These are phyloP conservation scores for Forbesichthys agassizii DNA, from an alignment of 2,113 vertebrate genomes.

Conservation along the genomic window DNA sequence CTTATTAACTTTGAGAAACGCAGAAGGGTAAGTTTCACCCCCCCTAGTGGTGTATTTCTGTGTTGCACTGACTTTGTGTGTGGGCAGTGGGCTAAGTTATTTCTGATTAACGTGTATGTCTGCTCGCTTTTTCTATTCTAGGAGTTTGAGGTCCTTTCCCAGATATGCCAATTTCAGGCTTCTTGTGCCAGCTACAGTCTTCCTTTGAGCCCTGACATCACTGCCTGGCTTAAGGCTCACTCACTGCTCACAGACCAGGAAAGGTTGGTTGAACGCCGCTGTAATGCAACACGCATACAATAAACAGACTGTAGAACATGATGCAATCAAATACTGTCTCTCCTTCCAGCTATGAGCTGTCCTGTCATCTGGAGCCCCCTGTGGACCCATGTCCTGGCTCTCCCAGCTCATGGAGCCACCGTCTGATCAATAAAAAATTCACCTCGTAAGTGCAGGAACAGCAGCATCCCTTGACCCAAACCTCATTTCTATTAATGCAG, in stretches of 20 bases:
- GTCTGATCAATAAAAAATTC: constrained; percentile 81
- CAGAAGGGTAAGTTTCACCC: constrained; percentile 79
- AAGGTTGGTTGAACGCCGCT: constrained; percentile 71
- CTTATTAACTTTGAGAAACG: constrained; percentile 92
- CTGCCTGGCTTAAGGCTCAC: constrained; percentile 72
- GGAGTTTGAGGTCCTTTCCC: constrained; percentile 87
- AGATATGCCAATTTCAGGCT: constrained; percentile 82
- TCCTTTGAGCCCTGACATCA: constrained; percentile 56
- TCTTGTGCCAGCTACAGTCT: constrained; percentile 79
- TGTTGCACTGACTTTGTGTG: background rate
- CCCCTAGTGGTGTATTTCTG: constrained; percentile 32
- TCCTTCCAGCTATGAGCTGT: constrained; percentile 79
- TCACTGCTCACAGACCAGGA: constrained; percentile 82
- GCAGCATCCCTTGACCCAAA: background rate
- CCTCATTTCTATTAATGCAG: background rate
- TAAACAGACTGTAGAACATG: no score
- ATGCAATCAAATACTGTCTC: background rate
- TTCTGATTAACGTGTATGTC: background rate
- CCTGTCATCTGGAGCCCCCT: constrained; percentile 82
- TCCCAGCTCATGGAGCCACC: constrained; percentile 74
- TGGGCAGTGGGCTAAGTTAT: background rate
- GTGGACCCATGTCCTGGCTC: constrained; percentile 84
- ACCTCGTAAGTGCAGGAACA: constrained; percentile 75
- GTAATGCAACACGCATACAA: background rate
- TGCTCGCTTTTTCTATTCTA: constrained; percentile 32